These are phyloP conservation scores for Microtus richardsoni DNA, from an alignment of 2,113 vertebrate species.

Conservation along the genomic window DNA sequence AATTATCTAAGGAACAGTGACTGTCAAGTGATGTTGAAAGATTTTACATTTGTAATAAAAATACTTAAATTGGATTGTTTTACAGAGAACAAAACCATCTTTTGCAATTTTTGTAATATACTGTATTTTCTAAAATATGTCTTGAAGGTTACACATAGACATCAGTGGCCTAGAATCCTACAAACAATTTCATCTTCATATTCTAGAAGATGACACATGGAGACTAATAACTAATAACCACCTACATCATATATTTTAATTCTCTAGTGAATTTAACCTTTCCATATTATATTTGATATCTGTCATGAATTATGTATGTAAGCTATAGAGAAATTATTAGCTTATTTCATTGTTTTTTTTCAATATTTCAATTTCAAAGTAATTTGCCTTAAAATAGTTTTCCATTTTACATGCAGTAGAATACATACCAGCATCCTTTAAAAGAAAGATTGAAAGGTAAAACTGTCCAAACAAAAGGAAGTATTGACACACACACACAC, in stretches of 20 bases:
- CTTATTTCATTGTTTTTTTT: background rate
- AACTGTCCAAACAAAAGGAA: background rate
- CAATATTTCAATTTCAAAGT: background rate
- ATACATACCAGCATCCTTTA: background rate
- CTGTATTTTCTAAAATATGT: background rate
- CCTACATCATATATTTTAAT: background rate
- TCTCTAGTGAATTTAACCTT: background rate
- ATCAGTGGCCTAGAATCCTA: background rate
- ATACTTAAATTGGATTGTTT: background rate
- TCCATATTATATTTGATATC: background rate
- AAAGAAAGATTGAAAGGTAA: background rate
- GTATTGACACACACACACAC: background rate
- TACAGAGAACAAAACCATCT: background rate
- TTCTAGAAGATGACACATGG: background rate
- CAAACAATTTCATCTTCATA: background rate
- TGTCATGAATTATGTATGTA: background rate
- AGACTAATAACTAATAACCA: background rate
- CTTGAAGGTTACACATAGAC: background rate
- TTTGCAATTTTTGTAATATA: background rate
- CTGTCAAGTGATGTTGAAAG: background rate
- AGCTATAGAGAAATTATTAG: background rate
- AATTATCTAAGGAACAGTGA: background rate
- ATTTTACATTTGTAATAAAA: background rate
- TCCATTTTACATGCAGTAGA: background rate
- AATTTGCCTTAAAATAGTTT: background rate